Conservation (phyloP, 1,140 invertebrate species). For the Bombus soroeensis region DNA sequence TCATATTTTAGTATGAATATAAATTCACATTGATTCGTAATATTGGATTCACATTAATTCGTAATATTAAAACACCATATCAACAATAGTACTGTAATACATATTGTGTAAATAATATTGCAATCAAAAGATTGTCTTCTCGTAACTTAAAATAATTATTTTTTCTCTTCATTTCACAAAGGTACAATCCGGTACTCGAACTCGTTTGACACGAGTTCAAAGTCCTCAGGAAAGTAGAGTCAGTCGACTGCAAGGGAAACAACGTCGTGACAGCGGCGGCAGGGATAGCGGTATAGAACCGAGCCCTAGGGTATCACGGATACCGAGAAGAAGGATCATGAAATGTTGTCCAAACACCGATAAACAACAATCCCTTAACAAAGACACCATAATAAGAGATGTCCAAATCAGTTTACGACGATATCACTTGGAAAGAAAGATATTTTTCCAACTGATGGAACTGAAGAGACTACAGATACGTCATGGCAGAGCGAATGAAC, state of each 20-base stretch:
- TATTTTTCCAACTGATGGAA: conserved; percentile 97
- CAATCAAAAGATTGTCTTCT: too few relatives aligned
- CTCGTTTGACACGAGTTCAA: conserved; percentile 66
- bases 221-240: conserved; percentile 60
- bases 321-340: conserved; percentile 75
- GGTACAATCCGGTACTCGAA: conserved; percentile 67
- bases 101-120: background rate
- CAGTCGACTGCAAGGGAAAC: conserved; percentile 67
- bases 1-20: too few relatives aligned
- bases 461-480: conserved; percentile 96
- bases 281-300: conserved; percentile 81
- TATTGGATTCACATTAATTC: background rate
- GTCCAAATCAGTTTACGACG: conserved; percentile 82
- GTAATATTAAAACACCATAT: background rate
- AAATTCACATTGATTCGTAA: too few relatives aligned
- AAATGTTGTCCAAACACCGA: conserved; percentile 77
- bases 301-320: conserved; percentile 80
- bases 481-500: conserved; percentile 93
- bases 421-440: conserved; percentile 95
- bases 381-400: conserved; percentile 79
- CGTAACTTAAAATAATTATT: background rate
- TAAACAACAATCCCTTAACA: conserved; percentile 76
- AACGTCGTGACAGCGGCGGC: conserved; percentile 78
- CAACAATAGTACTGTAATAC: too few relatives aligned
- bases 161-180: conserved; percentile 6